Evolutionary conservation across 2,797 vertebrate genomes (phyloP), one percentile per base, ranked within the genome.

Genomic region (Muscicapa comitata): DNA sequence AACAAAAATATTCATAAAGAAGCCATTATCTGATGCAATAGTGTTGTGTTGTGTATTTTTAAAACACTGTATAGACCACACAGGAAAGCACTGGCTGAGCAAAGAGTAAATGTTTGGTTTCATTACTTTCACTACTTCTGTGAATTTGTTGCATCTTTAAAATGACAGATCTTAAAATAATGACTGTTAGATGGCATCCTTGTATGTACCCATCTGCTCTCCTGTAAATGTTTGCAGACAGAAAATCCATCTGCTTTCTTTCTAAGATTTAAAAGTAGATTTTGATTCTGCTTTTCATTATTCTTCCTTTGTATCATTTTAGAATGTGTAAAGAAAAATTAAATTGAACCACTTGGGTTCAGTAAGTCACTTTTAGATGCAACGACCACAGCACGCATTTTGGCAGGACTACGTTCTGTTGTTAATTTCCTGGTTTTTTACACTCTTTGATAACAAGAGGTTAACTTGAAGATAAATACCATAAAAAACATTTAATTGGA

Each of bases 201-300:
- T 88, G 23, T 53, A 11, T 53, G 8, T 54, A 48, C 48, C 37
- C 3, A 0, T 85, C 23, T 93, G 17, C 28, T 59, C 6, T 75
- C 10, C 33, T 51, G 8, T 63, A 73, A 48, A 73, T 31, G 47
- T 73, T 78, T 85, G 85, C 51, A 89, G 29, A 21, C 38, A 63
- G 47, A 82, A 75, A 82, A 91, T 57, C 37, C 11, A 38, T 75
- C 59, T 89, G 43, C 53, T 73, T 35, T 51, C 26, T 37, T 59
- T 35, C 47, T 83, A 83, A 75, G 43, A 57, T 61, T 33, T 84
- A 45, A 76, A 55, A 40, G 21, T 76, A 67, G 31, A 33, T 80
- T 84, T 92, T 84, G 25, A 62, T 84, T 73, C 38, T 93, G 19
- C 28, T 95, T 90, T 84, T 88, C 14, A n/a, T 93, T 90, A 61